Conservation (phyloP, 2,797 vertebrate genomes). For the Streptopelia turtur region DNA sequence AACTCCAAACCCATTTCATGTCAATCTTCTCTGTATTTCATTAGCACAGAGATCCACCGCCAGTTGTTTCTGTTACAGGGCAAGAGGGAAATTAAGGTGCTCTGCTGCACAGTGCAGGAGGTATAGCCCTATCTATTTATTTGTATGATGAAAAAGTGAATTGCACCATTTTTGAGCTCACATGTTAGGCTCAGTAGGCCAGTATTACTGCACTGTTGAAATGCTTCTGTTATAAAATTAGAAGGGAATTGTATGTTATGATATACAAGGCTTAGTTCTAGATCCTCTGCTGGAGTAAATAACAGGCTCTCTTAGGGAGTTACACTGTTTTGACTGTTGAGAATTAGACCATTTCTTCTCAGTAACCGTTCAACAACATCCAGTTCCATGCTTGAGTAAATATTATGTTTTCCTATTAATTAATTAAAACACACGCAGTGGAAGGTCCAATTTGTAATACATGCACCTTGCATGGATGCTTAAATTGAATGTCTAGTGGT, state of each 20-base stretch:
- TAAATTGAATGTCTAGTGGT: not conserved
- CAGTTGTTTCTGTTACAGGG: not conserved
- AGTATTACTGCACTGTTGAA: not conserved
- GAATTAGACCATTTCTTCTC: not conserved
- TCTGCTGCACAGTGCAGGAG: not conserved
- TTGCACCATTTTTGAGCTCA: not conserved
- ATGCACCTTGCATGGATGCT: not conserved
- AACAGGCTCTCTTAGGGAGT: not conserved
- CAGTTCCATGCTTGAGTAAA: not conserved
- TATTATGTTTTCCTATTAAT: not conserved
- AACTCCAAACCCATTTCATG: not conserved
- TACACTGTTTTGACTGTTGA: not conserved
- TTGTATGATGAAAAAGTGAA: not conserved
- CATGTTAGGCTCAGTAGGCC: rapidly evolving
- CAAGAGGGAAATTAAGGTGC: not conserved
- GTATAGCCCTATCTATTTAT: not conserved
- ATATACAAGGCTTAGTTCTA: not conserved
- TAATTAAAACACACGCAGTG: not conserved
- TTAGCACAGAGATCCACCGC: not conserved
- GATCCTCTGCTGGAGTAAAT: not conserved
- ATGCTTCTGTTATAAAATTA: not conserved
- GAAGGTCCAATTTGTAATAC: not conserved
- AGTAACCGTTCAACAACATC: not conserved
- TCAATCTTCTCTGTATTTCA: not conserved
- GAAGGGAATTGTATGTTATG: not conserved